These are phyloP conservation scores for Cotesia chilonis DNA, from an alignment of 1,140 invertebrate genomes.

Conservation along the genomic window DNA sequence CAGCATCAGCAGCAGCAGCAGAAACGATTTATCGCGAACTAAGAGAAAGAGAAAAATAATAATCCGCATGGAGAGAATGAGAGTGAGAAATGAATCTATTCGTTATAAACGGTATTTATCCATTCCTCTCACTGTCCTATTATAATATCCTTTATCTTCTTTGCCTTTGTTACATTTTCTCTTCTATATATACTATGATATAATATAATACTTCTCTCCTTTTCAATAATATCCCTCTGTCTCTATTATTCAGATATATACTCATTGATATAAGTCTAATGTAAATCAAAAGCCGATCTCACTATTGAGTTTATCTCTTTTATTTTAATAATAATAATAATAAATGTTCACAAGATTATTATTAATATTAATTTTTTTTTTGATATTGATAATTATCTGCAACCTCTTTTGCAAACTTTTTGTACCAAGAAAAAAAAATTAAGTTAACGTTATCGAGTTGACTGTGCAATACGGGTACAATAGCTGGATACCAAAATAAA, in stretches of 20 bases:
- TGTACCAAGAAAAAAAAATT: too few species aligned
- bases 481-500: too few species aligned
- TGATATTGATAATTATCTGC: not conserved
- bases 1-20: not conserved
- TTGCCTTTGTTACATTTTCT: constrained; percentile 36
- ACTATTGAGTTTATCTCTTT: not conserved
- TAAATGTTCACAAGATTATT: not conserved
- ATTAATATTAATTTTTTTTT: constrained; percentile 2
- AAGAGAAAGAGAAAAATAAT: constrained; percentile 21
- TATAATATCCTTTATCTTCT: constrained; percentile 42
- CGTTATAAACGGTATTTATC: constrained; percentile 41
- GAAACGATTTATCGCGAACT: constrained; percentile 17
- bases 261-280: constrained; percentile 9
- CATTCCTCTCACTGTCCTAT: constrained; percentile 36
- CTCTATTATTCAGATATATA: constrained; percentile 19
- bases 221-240: constrained; percentile 23
- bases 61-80: not conserved
- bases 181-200: constrained; percentile 22
- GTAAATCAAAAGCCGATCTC: constrained; percentile 17
- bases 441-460: too few species aligned
- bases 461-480: too few species aligned
- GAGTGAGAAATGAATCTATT: constrained; percentile 35
- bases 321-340: not conserved
- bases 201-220: not conserved
- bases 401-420: too few species aligned